These are phyloP conservation scores for Boloria euphrosyne DNA, from an alignment of 2,888 invertebrate species.

Conservation along the genomic window DNA sequence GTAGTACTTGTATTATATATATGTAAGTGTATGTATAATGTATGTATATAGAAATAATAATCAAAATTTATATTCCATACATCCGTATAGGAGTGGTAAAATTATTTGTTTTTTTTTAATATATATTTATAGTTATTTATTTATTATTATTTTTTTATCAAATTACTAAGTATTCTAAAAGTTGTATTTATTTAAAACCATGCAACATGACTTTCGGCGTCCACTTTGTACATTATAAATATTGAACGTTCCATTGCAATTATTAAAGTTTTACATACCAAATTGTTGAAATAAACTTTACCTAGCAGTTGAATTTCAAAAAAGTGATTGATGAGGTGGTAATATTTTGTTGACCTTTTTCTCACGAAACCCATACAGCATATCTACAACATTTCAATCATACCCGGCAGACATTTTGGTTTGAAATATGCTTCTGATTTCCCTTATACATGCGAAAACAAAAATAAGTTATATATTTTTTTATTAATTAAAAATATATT, in stretches of 20 bases:
- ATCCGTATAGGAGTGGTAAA: too few species aligned
- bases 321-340: conserved; percentile 4
- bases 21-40: not conserved
- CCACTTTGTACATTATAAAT: too few species aligned
- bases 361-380: not conserved
- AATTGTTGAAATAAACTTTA: not conserved
- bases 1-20: not conserved
- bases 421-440: not conserved
- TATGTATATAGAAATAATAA: too few species aligned
- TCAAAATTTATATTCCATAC: too few species aligned
- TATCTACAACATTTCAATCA: conserved; percentile 5
- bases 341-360: conserved; percentile 9
- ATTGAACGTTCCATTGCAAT: not conserved
- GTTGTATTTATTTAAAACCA: too few species aligned
- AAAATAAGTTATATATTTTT: too few species aligned
- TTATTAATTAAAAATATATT: too few species aligned
- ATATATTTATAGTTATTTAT: too few species aligned
- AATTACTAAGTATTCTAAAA: too few species aligned
- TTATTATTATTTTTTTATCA: too few species aligned
- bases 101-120: too few species aligned
- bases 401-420: conserved; percentile 6
- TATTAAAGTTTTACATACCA: not conserved
- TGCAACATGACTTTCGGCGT: too few species aligned
- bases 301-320: not conserved
- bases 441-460: not conserved